phyloP scores from a whole-genome alignment of 2,888 invertebrate species.

The Synergus itoensis region DNA sequence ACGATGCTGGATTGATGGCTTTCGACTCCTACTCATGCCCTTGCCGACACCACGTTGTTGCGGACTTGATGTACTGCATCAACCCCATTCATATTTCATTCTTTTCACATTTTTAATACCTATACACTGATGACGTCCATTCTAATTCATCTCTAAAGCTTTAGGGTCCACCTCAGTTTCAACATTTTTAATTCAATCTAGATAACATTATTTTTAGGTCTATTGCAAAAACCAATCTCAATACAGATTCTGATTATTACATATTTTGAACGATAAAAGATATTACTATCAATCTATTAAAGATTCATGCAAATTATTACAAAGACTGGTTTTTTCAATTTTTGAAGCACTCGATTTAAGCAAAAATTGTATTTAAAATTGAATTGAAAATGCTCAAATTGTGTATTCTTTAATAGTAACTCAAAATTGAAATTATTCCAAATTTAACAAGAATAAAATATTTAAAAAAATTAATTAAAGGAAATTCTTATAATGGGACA shows the following conservation, averaged over 20 bases:
- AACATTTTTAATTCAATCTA: neutral
- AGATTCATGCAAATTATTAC: neutral
- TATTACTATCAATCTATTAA: too few species aligned
- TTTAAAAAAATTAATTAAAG: too few species aligned
- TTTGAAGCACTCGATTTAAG: neutral
- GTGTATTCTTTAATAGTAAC: neutral
- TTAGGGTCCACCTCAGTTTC: neutral
- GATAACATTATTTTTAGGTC: too few species aligned
- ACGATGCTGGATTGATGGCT: conserved; percentile 70
- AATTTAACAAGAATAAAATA: neutral
- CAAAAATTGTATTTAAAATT: neutral
- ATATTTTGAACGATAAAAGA: too few species aligned
- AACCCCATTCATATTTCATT: conserved; percentile 65
- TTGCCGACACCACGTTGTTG: conserved; percentile 64
- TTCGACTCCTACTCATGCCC: conserved; percentile 65
- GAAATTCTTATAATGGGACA: neutral
- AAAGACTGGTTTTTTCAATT: neutral
- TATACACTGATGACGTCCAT: conserved; percentile 5
- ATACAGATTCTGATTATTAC: neutral
- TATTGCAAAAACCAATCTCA: neutral
- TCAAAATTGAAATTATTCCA: neutral
- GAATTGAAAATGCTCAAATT: too few species aligned
- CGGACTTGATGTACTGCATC: conserved; percentile 72
- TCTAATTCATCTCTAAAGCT: neutral
- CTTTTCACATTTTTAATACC: conserved; percentile 38